Conservation (phyloP, 1,140 invertebrate species). For the Drosophila suzukii region DNA sequence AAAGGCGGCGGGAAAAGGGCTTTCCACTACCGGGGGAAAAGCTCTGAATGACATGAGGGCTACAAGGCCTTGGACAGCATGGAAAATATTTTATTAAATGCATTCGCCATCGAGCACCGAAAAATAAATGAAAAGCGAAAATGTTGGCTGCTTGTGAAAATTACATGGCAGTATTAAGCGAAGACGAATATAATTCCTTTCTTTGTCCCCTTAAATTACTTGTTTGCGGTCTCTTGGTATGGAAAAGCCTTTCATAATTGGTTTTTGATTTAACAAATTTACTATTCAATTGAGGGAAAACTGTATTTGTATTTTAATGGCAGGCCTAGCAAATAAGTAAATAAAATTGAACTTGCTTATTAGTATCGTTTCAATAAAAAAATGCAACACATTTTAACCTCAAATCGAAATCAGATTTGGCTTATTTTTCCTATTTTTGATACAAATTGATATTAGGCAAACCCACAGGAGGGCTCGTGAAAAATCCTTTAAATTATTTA, state of each 20-base stretch:
- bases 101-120: conserved; percentile 32
- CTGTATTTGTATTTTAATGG: background rate
- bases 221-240: background rate
- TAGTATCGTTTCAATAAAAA: background rate
- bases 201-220: conserved; percentile 15
- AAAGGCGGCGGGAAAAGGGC: conserved; percentile 50
- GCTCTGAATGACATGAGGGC: conserved; percentile 33
- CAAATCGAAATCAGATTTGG: conserved; percentile 1
- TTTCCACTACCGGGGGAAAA: conserved; percentile 39
- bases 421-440: background rate
- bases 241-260: conserved; percentile 29
- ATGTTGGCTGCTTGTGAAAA: conserved; percentile 30
- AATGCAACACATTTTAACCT: background rate
- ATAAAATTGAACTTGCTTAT: background rate
- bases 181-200: conserved; percentile 22
- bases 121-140: conserved; percentile 43
- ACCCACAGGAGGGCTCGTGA: background rate
- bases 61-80: conserved; percentile 18
- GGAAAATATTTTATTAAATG: conserved; percentile 64
- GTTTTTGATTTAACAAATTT: conserved; percentile 45
- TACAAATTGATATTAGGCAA: background rate
- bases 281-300: conserved; percentile 11
- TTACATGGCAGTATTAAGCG: conserved; percentile 22
- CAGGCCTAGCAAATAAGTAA: background rate
- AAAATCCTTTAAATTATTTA: conserved; percentile 32